Evolutionary conservation across 2,113 vertebrate genomes (phyloP).

Genomic region (Willisornis vidua): DNA sequence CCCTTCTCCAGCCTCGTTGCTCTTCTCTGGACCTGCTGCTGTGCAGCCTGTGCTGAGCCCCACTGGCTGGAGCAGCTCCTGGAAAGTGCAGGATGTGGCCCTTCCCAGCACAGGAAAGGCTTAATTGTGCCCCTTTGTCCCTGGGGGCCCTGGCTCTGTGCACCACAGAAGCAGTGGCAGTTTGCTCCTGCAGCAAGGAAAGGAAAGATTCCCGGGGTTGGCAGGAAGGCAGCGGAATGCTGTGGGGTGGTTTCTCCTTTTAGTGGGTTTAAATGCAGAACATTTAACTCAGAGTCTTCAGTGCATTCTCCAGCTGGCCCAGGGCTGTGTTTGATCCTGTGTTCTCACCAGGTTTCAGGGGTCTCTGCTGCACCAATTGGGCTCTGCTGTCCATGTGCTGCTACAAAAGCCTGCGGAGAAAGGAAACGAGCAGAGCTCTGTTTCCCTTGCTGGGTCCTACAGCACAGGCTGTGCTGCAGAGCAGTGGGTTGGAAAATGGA

Average conservation of each 20-base stretch:
- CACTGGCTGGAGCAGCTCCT: not conserved
- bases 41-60: not conserved
- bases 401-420: not conserved
- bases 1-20: no score
- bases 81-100: not conserved
- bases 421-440: not conserved
- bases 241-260: not conserved
- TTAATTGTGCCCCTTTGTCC: not conserved
- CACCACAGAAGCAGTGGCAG: not conserved
- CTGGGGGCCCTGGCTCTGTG: not conserved
- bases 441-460: not conserved
- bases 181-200: not conserved
- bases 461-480: not conserved
- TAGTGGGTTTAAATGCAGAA: not conserved
- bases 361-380: not conserved
- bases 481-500: not conserved
- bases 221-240: not conserved
- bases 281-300: not conserved
- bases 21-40: not conserved
- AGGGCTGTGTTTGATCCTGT: not conserved
- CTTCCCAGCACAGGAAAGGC: not conserved
- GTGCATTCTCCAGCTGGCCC: not conserved
- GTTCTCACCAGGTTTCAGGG: not conserved
- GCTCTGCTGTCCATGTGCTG: not conserved
- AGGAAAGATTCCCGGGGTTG: not conserved